Conservation (phyloP, 1,140 invertebrate species). For the Phortica variegata region DNA sequence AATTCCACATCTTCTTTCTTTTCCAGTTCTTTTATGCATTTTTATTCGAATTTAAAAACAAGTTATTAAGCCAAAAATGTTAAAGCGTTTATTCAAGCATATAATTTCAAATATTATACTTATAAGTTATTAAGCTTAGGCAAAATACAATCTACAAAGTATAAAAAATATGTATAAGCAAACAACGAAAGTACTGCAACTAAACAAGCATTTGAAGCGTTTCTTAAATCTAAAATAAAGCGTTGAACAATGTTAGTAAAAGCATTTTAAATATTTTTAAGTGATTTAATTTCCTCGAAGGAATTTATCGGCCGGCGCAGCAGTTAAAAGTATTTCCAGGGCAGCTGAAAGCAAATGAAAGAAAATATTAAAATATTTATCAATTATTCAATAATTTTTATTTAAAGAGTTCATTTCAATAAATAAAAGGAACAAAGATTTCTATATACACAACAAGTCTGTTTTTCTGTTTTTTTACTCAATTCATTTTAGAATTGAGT, state of each 20-base stretch:
- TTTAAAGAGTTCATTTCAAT: not conserved
- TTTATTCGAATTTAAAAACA: slow-evolving; percentile 7
- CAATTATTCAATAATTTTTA: not conserved
- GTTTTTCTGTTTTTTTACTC: slow-evolving; percentile 30
- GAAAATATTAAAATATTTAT: slow-evolving; percentile 1
- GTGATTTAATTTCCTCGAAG: too few species aligned
- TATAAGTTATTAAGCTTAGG: slow-evolving; percentile 1
- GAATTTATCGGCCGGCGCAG: too few species aligned
- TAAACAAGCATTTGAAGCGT: too few species aligned
- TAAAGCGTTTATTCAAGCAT: slow-evolving; percentile 28
- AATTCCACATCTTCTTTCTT: too few species aligned
- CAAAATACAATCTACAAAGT: slow-evolving; percentile 21
- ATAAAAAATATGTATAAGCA: slow-evolving; percentile 9
- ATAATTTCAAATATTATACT: slow-evolving; percentile 17
- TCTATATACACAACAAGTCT: slow-evolving; percentile 8
- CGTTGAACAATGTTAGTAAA: too few species aligned
- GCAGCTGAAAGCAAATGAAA: not conserved
- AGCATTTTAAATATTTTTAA: too few species aligned
- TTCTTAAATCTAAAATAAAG: too few species aligned
- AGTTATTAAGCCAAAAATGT: slow-evolving; percentile 23
- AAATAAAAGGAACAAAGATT: not conserved
- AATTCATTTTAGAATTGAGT: slow-evolving; percentile 21
- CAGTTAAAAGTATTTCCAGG: too few species aligned
- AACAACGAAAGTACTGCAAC: too few species aligned
- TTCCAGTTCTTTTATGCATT: too few species aligned